Base-by-base conservation (phyloP, 2,888 invertebrate species). In the Bursaphelenchus okinawaensis region DNA sequence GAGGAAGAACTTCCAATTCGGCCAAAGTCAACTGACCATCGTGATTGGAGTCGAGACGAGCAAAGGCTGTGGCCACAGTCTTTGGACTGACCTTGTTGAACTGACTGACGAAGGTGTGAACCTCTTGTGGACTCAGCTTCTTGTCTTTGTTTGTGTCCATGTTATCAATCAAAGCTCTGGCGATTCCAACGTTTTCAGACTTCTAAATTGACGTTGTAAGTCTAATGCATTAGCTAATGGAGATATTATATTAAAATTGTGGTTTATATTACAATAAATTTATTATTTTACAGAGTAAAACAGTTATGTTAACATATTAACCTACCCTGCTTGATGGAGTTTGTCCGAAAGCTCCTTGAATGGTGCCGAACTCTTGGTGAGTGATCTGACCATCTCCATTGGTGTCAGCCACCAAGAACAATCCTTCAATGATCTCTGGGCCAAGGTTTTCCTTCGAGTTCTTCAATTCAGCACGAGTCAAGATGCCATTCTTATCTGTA, bases 71-170 rank as follows among this genome's bases (percentile, higher is more conserved):
- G 51, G 63, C 31, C 23, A 67, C 61, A 55, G 64, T 63, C 3
- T 29, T 9, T 7, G 50, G 52, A 19, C 20, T 52, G 4, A 71
- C 70, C 23, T 56, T 60, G 28, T 65, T 75, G 69, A 65, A 73
- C 55, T 67, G 67, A 40, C 67, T 68, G 59, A 74, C 73, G 67
- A 77, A 80, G 23, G 55, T 51, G 62, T 62, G 69, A 56, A 80
- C 66, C 62, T 80, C 80, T n/a, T 62, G 52, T 19, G 61, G 66
- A 31, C 64, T 68, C 55, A 80, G 59, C 24, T 63, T 63, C n/a
- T 74, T 67, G 59, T 80, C 78, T 4, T 71, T 72, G 69, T 80
- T 71, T 3, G 64, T 28, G 65, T 80, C 80, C 55, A 80, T 73
- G 63, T 73, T 68, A 9, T 69, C 67, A 27, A 80, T 62, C 52